phyloP scores from a whole-genome alignment of 2,888 invertebrate genomes.

The Apoda limacodes region DNA sequence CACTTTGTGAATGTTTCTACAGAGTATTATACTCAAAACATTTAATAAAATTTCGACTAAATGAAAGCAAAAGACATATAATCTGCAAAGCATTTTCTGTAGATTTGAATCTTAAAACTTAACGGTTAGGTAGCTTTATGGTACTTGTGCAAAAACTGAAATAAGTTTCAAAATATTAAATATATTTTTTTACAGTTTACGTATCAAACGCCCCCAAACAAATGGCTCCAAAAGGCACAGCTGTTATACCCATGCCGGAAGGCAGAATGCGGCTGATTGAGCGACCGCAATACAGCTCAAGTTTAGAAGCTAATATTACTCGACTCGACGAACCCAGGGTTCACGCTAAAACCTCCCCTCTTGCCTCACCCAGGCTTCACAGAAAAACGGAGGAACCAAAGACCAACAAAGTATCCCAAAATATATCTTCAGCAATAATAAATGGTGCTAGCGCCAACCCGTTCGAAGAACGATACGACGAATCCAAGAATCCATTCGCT shows the following conservation, averaged over 20 bases:
- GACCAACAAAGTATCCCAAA: conserved; percentile 27
- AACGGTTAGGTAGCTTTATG: not conserved
- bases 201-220: conserved; percentile 39
- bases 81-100: too few species aligned
- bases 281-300: conserved; percentile 67
- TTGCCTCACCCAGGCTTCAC: conserved; percentile 23
- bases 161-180: not conserved
- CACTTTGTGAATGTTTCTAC: too few species aligned
- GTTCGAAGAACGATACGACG: conserved; percentile 64
- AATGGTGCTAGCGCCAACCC: conserved; percentile 40
- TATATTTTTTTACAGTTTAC: conserved; percentile 38
- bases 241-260: conserved; percentile 65
- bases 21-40: too few species aligned
- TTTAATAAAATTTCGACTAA: too few species aligned
- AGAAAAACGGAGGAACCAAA: conserved; percentile 20
- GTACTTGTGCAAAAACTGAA: not conserved
- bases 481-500: conserved; percentile 74
- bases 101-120: too few species aligned
- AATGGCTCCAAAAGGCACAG: conserved; percentile 40
- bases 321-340: conserved; percentile 35
- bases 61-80: too few species aligned
- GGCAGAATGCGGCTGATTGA: conserved; percentile 69
- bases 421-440: conserved; percentile 32
- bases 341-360: conserved; percentile 24
- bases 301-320: conserved; percentile 71